Evolutionary conservation across 2,888 invertebrate species (phyloP), one percentile per base, ranked within the genome.

Genomic region (Erpobdella octoculata): DNA sequence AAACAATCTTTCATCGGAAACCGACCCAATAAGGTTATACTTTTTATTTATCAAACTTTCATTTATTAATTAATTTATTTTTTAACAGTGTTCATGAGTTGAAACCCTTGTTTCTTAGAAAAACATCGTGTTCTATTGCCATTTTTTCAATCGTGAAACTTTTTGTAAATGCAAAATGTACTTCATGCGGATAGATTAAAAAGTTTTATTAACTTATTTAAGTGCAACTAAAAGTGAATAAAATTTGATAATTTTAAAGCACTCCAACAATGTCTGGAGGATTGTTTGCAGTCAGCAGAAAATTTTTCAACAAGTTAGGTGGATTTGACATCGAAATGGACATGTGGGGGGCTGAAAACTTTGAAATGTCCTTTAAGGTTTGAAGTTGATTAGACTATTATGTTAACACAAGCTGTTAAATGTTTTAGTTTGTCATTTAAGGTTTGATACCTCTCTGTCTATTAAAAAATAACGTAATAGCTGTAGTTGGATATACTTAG

Each of bases 261-360:
- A 93, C 93, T 73, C 96, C 96, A 0, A 97, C 96, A 5, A 97
- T 97, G 97, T 97, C 97, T 64, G 97, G 98, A 71, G 98, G 98
- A 2, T 86, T 98, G 18, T 98, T 99, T 84, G 91, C 95, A 73
- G 98, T 98, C 76, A 92, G 94, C 83, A 89, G 90, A 80, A 85
- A 86, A 74, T 98, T 94, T 85, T 99, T 99, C 83, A 92, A 94
- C 83, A 88, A 88, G 76, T 87, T 98, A 53, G 98, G 98, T 71
- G 93, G 94, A 37, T 98, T 98, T 83, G 98, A 98, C 84, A 92
- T 92, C 67, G 98, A 96, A 15, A 98, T 98, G 84, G 98, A 98
- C 83, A 98, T 98, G 79, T 98, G 98, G 98, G 98, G 98, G 74
- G 95, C 96, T 61, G 95, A 98, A 85, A 97, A 98, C 85, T 86